Base-by-base conservation (phyloP, 2,113 vertebrate genomes). In the Mormyrus lacerda region DNA sequence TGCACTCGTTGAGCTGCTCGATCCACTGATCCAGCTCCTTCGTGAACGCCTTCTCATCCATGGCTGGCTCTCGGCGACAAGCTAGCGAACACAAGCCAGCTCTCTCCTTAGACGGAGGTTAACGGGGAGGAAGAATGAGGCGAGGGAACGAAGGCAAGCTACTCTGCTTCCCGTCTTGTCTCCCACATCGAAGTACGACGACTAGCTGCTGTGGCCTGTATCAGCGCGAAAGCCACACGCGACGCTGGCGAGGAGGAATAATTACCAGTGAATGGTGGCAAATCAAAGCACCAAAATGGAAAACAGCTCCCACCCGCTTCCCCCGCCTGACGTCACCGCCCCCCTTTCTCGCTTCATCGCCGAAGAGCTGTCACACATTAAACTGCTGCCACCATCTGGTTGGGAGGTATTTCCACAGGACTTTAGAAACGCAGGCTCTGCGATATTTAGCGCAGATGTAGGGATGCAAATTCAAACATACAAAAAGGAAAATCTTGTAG, bases 11-110 rank as follows among this genome's bases (percentile, higher is more conserved):
- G 91, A 99, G 96, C 92, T 98, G 97, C 93, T 99, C 97, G 92
- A 99, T 97, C 98, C 98, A 98, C 91, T 97, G 97, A 93, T 99
- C 98, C 93, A 99, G 91, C 94, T 99, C 98, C 96, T 99, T 99
- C 90, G 97, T 98, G 92, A 98, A 98, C 82, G 96, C 95, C 95
- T 98, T 99, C 94, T 98, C 97, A 93, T 98, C 98, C 98, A 99
- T 99, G 91, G 65, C 92, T 65, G 61, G 11, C n/a, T 89, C 31
- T 79, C 47, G 42, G 65, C 87, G 11, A 35, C 61, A 31, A 55
- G 42, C 61, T 27, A 44, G 39, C 39, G 45, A 44, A 24, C 17
- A 45, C 42, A 48, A 35, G 24, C 45, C 48, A 51, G 65, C 15
- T 21, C 24, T 21, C 11, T 45, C 17, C 51, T 45, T 10, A 88